Conservation (phyloP, 1,140 invertebrate genomes). For the Oedothorax gibbosus region DNA sequence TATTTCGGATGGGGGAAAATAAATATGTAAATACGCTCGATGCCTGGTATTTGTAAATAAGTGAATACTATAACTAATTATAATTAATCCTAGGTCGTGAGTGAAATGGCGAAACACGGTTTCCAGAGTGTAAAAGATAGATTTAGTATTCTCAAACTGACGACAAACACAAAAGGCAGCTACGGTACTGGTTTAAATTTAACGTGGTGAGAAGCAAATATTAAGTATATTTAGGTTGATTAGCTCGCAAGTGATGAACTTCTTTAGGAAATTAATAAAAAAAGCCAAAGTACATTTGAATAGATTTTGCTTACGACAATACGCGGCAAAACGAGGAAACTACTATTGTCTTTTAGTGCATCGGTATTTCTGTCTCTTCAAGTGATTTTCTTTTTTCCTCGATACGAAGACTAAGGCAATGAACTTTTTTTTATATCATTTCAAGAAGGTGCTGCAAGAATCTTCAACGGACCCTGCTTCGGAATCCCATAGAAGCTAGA, state of each 20-base stretch:
- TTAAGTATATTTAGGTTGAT: constrained; percentile 35
- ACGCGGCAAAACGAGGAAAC: constrained; percentile 1
- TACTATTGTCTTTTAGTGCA: constrained; percentile 23
- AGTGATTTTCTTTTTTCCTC: constrained; percentile 5
- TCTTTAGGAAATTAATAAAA: constrained; percentile 28
- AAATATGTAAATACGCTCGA: constrained; percentile 54
- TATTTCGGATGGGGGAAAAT: constrained; percentile 55
- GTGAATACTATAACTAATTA: constrained; percentile 31
- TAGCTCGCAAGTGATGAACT: constrained; percentile 39
- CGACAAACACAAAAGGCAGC: constrained; percentile 49
- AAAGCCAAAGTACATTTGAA: constrained; percentile 50
- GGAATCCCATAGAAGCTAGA: constrained; percentile 38
- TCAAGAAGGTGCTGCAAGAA: constrained; percentile 45
- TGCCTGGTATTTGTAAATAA: constrained; percentile 56
- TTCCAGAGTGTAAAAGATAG: constrained; percentile 47
- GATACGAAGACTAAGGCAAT: not conserved
- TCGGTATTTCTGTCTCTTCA: constrained; percentile 21
- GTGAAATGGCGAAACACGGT: constrained; percentile 19
- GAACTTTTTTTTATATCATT: constrained; percentile 30
- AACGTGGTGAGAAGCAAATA: constrained; percentile 4
- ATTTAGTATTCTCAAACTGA: constrained; percentile 50
- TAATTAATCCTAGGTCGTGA: constrained; percentile 50
- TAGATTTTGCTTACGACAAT: constrained; percentile 57
- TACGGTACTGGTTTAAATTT: constrained; percentile 48
- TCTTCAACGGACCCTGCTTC: constrained; percentile 27